Percentiles rank a stretch among this genome's conserved stretches.
Evolutionary conservation across 1,140 invertebrate species (phyloP).

Genomic region (Hestina assimilis): DNA sequence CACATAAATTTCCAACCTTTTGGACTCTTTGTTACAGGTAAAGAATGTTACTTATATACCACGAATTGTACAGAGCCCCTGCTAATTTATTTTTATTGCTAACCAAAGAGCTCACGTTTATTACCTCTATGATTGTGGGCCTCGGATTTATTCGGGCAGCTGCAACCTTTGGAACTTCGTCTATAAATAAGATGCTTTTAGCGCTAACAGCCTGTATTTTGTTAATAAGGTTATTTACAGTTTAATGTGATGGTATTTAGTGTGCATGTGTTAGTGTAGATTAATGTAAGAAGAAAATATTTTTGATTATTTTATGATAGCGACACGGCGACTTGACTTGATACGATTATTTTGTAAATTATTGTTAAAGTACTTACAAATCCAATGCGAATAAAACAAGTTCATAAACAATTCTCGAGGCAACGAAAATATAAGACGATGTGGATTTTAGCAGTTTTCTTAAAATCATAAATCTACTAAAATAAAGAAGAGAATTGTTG

Average conservation of each 20-base stretch:
- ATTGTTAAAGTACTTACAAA: no score
- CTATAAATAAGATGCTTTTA: conserved; percentile 44
- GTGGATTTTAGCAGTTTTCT: no score
- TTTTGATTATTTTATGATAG: no score
- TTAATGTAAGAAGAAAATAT: no score
- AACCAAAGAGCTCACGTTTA: conserved; percentile 41
- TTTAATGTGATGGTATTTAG: background rate
- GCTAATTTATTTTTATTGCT: conserved; percentile 57
- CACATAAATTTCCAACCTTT: background rate
- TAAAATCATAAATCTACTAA: no score
- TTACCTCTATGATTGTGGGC: conserved; percentile 38
- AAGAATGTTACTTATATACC: conserved; percentile 9
- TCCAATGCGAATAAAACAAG: no score
- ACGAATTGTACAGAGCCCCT: conserved; percentile 6
- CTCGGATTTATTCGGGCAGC: conserved; percentile 41
- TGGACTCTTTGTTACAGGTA: background rate
- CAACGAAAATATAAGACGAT: no score
- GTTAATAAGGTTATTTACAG: conserved; percentile 1
- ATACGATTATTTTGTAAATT: no score
- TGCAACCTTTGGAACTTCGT: conserved; percentile 36
- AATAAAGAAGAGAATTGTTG: no score
- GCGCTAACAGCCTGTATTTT: conserved; percentile 11
- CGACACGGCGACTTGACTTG: no score
- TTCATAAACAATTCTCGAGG: no score
- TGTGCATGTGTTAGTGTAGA: no score